Conservation (phyloP, 2,797 vertebrate species). For the Premnoplex brunnescens region DNA sequence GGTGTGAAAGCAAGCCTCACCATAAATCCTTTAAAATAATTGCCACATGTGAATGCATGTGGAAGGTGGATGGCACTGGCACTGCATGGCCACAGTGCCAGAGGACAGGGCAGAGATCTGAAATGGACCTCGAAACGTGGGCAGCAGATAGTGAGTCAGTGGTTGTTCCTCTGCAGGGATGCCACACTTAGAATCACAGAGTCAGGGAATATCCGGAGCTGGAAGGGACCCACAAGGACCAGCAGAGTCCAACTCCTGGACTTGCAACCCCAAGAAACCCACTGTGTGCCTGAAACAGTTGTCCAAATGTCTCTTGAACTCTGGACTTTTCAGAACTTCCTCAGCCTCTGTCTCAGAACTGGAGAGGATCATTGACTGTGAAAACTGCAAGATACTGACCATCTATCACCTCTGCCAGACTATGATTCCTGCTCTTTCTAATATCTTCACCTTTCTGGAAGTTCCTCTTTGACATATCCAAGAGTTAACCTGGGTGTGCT, state of each 20-base stretch:
- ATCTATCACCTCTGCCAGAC: background rate
- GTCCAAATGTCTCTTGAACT: background rate
- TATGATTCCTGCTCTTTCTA: background rate
- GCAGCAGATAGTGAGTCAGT: rapidly evolving
- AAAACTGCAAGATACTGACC: background rate
- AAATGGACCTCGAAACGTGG: rapidly evolving
- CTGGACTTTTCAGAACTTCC: background rate
- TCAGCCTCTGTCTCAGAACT: background rate
- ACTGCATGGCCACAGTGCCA: rapidly evolving
- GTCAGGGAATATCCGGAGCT: background rate
- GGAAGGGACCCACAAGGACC: background rate
- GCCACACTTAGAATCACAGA: no score
- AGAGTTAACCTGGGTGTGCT: background rate
- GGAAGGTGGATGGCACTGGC: background rate
- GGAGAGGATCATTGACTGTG: background rate
- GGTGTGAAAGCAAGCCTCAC: background rate
- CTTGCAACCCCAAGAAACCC: background rate
- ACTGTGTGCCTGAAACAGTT: rapidly evolving
- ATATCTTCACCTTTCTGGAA: background rate
- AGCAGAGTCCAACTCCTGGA: background rate
- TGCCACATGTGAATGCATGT: background rate
- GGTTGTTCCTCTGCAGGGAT: background rate
- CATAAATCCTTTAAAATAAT: background rate
- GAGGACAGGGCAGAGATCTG: background rate
- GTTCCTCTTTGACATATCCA: background rate